Conservation (phyloP, 2,888 invertebrate genomes). For the Dasysyrphus albostriatus region DNA sequence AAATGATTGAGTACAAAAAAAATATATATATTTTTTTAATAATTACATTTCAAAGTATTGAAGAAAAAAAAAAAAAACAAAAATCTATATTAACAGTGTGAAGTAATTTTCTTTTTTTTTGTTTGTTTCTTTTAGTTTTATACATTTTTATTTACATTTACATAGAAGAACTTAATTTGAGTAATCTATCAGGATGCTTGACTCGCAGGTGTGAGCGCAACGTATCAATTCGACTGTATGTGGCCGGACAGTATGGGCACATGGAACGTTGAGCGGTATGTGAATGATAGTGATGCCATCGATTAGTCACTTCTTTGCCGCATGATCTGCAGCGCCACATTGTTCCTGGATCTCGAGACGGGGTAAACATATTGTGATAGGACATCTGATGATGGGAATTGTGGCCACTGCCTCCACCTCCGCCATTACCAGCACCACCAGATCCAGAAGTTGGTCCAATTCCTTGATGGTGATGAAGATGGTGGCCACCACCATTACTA, state of each 20-base stretch:
- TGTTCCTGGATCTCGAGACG: constrained; percentile 88
- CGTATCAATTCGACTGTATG: constrained; percentile 94
- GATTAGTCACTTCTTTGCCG: constrained; percentile 93
- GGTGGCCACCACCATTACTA: constrained; percentile 77
- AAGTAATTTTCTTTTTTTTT: constrained; percentile 22
- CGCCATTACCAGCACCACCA: constrained; percentile 73
- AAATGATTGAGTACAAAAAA: constrained; percentile 65
- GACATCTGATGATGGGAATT: constrained; percentile 86
- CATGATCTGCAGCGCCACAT: constrained; percentile 93
- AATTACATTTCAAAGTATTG: constrained; percentile 63
- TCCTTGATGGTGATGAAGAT: constrained; percentile 71
- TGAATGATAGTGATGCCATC: constrained; percentile 95
- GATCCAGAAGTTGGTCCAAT: constrained; percentile 76
- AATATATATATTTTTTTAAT: constrained; percentile 27
- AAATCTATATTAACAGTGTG: constrained; percentile 11
- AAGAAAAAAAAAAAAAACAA: constrained; percentile 41
- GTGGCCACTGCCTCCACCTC: constrained; percentile 76
- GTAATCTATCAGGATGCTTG: constrained; percentile 87
- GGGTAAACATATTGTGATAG: constrained; percentile 93
- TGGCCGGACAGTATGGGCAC: constrained; percentile 93
- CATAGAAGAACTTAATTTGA: constrained; percentile 82
- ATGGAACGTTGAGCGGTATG: constrained; percentile 91
- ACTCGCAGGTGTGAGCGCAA: constrained; percentile 91
- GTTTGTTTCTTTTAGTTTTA: constrained; percentile 29
- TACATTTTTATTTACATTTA: constrained; percentile 77